Evolutionary conservation across 2,113 vertebrate species (phyloP).

Genomic region (Rattus rattus): DNA sequence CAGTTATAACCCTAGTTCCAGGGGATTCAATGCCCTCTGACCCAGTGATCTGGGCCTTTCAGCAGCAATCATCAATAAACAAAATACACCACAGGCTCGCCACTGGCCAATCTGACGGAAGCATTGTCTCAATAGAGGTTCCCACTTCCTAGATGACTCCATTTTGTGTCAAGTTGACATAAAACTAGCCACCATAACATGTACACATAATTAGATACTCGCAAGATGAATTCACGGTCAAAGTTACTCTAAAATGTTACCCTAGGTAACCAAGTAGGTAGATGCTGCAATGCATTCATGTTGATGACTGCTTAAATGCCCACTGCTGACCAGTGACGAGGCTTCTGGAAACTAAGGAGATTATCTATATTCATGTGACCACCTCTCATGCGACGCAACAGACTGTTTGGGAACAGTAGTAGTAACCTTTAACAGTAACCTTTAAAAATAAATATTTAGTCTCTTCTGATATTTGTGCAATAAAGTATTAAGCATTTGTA

Average conservation of each 20-base stretch:
- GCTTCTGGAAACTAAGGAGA: not conserved
- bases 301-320: conserved; percentile 18
- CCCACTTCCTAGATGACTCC: not conserved
- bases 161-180: not conserved
- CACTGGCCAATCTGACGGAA: not conserved
- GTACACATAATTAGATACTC: not conserved
- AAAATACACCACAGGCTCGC: not conserved
- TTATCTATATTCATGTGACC: conserved; percentile 1
- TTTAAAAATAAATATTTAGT: conserved; percentile 34
- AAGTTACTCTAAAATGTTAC: not conserved
- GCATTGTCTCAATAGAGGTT: not conserved
- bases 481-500: conserved; percentile 24
- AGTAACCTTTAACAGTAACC: not conserved
- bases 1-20: not conserved
- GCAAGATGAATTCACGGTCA: not conserved
- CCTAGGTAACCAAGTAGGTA: conserved; percentile 10
- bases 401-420: not conserved
- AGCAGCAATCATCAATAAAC: not conserved
- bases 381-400: not conserved
- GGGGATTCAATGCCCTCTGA: not conserved
- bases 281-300: not conserved
- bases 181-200: not conserved
- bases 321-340: not conserved
- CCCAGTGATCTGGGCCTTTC: not conserved
- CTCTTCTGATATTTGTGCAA: not conserved